Conservation (phyloP, 2,888 invertebrate genomes). For the Melieria omissa region DNA sequence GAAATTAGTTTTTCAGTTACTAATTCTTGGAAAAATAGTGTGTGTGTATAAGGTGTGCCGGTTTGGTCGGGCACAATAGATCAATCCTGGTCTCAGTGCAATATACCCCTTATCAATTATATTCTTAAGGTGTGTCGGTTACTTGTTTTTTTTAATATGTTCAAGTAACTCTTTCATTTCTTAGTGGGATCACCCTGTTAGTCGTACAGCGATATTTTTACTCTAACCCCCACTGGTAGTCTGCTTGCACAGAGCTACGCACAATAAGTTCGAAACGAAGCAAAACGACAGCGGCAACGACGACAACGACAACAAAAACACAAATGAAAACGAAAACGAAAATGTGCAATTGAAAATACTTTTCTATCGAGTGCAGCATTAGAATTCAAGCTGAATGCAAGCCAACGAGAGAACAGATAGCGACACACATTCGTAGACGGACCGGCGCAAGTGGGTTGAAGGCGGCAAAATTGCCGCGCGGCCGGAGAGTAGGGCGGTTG, state of each 20-base stretch:
- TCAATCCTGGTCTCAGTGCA: too few relatives aligned
- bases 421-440: slow-evolving; percentile 23
- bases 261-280: slow-evolving; percentile 32
- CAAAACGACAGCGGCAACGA: slow-evolving; percentile 13
- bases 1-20: too few relatives aligned
- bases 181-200: too few relatives aligned
- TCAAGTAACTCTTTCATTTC: too few relatives aligned
- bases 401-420: slow-evolving; percentile 12
- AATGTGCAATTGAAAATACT: slow-evolving; percentile 36
- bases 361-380: slow-evolving; percentile 33
- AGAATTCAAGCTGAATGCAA: slow-evolving; percentile 31
- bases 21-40: too few relatives aligned
- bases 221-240: too few relatives aligned
- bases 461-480: neutral
- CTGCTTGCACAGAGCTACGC: neutral
- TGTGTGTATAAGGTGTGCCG: too few relatives aligned
- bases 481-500: slow-evolving; percentile 19
- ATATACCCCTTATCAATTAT: too few relatives aligned
- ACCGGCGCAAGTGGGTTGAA: slow-evolving; percentile 10
- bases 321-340: slow-evolving; percentile 33
- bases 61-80: too few relatives aligned
- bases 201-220: too few relatives aligned
- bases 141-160: too few relatives aligned
- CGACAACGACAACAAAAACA: slow-evolving; percentile 21
- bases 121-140: too few relatives aligned